Conservation (phyloP, 2,797 vertebrate genomes). For the Choloepus didactylus region DNA sequence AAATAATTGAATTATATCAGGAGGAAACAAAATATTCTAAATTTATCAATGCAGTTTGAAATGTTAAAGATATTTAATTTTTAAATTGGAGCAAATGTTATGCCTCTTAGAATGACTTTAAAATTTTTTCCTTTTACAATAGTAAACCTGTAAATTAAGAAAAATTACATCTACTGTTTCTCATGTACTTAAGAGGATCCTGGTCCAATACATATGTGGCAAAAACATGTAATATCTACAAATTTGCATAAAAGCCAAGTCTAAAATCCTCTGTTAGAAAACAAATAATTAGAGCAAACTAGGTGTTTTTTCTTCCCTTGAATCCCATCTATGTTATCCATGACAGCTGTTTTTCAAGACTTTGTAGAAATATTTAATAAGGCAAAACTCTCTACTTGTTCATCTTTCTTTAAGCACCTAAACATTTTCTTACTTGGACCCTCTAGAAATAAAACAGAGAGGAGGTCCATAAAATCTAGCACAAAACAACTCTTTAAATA, state of each 20-base stretch:
- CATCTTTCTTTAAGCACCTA: neutral
- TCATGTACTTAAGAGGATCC: neutral
- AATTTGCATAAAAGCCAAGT: neutral
- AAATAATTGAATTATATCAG: neutral
- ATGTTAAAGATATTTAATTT: constrained; percentile 16
- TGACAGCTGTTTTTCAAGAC: neutral
- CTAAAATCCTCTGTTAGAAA: neutral
- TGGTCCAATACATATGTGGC: neutral
- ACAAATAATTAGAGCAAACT: neutral
- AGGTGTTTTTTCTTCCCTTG: neutral
- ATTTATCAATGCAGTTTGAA: neutral
- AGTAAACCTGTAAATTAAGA: neutral
- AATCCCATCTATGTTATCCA: neutral
- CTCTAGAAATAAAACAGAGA: neutral
- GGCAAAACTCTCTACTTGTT: neutral
- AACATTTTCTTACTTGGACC: neutral
- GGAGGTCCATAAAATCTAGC: neutral
- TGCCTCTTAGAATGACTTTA: constrained; percentile 24
- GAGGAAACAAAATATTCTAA: neutral
- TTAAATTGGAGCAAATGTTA: neutral
- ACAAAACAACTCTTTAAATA: neutral
- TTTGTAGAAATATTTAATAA: neutral
- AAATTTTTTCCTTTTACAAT: neutral
- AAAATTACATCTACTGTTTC: neutral
- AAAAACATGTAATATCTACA: neutral